Evolutionary conservation across 2,113 vertebrate species (phyloP), one percentile per base, ranked within the genome.

Genomic region (Cryptotis parvus): DNA sequence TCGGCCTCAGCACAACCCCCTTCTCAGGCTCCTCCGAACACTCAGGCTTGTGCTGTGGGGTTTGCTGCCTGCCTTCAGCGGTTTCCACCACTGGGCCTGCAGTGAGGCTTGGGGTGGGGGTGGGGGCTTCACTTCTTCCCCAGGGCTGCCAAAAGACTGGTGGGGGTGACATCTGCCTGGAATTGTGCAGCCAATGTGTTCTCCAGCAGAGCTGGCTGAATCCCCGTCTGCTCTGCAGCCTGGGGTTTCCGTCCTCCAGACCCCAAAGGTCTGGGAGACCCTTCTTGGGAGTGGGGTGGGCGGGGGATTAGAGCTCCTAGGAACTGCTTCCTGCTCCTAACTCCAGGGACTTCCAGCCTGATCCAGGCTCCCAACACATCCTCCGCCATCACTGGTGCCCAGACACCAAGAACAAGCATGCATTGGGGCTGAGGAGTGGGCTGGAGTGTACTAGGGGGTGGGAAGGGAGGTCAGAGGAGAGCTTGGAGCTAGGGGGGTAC

Each of bases 401-500:
- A 90, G 33, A 24, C 39, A 33, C 26, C 37, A 63, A 49, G 78
- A 77, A 39, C 6, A 6, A 52, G 52, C 69, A 33, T 33, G 33
- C 58, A 91, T 27, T 77, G 77, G 9, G 29, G 55, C n/a, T 84
- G 1, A 6, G 26, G 33, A 14, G 26, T 4, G 31, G 52, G 24
- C 22, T 0, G 10, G 26, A 55, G 33, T 29, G 24, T 5, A 0
- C 9, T 27, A 4, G 10, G 33, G 15, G 74, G 4, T 6, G 2
- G 22, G 27, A 4, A 63, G 8, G 14, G 5, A 31, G 20, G 73
- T 39, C 27, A 52, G 16, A 72, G 43, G 8, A 33, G 61, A 61
- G 20, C 41, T 26, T 37, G 37, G 75, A 70, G 52, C 66, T 80
- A 70, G 70, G 87, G 45, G 49, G 7, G 45, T 82, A 29, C 63